Base-by-base conservation (phyloP, 2,113 vertebrate species). In the Nyctibius bracteatus region DNA sequence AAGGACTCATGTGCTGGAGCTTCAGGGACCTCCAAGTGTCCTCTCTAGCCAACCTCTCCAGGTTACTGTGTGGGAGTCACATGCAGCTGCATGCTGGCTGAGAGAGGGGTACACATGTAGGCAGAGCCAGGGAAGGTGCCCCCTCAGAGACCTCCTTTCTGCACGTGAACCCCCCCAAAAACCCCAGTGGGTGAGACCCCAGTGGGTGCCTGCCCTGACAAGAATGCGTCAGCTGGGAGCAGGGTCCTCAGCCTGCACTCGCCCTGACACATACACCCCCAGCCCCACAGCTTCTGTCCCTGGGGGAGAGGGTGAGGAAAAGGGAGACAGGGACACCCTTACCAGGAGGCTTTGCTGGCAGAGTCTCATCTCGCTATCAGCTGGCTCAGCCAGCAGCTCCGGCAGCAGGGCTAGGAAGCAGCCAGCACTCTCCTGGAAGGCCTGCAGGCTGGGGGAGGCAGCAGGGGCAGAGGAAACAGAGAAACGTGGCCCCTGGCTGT, bases 321-420 rank as follows among this genome's bases (percentile, higher is more conserved):
- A 91, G 8, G 22, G 77, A 85, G 67, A 68, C 13, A 9, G 31
- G 3, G 33, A 17, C 28, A 85, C 6, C 7, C 77, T 98, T 98
- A 98, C 98, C 98, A 91, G 78, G 37, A 98, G 96, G 81, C 97
- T 97, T 94, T 98, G 97, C 92, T 96, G 96, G 57, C 55, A 80
- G 35, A 98, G 87, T 67, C 55, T 96, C 73, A 90, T 97, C 78
- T 98, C 81, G 0, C 61, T 81, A 61, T 97, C 91, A 0, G 88
- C 86, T 14, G 97, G 91, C 8, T 70, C 96, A 71, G 94, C 39
- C 65, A 98, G 92, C n/a, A 98, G 87, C 61, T 95, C 81, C 0
- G 81, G 97, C 63, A 98, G 62, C 55, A 98, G 70, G 67, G 94
- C 73, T 72, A 98, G 91, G 91, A 98, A 98, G 58, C 82, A 91